Conservation (phyloP, 1,140 invertebrate genomes). For the Sitodiplosis mosellana region DNA sequence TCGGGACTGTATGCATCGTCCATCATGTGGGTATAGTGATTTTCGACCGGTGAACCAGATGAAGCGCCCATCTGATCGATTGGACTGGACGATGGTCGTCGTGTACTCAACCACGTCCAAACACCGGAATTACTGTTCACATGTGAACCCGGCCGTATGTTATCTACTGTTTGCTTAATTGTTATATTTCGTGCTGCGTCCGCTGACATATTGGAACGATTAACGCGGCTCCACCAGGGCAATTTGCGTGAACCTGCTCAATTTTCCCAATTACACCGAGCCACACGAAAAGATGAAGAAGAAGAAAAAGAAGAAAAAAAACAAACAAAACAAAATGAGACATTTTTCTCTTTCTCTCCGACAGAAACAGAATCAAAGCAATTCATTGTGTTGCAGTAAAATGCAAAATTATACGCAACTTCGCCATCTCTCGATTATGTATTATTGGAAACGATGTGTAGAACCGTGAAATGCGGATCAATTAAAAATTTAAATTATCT, state of each 20-base stretch:
- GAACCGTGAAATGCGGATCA: too few species aligned
- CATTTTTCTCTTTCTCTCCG: too few species aligned
- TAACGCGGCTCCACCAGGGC: constrained; percentile 25
- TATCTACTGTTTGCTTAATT: constrained; percentile 20
- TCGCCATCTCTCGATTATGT: too few species aligned
- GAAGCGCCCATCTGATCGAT: constrained; percentile 27
- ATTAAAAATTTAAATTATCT: too few species aligned
- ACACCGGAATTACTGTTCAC: constrained; percentile 36
- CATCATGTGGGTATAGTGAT: constrained; percentile 54
- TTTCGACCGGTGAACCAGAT: constrained; percentile 33
- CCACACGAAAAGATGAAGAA: too few species aligned
- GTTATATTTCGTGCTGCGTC: neutral
- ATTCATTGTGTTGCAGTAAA: too few species aligned
- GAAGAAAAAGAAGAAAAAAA: too few species aligned
- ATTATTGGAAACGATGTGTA: too few species aligned
- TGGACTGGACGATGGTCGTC: constrained; percentile 25
- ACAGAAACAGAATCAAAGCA: too few species aligned
- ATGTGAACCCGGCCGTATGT: constrained; percentile 24
- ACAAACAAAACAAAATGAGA: too few species aligned
- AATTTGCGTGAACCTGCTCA: constrained; percentile 20
- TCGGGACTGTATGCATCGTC: constrained; percentile 36
- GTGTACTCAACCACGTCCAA: constrained; percentile 42
- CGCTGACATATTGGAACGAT: constrained; percentile 21
- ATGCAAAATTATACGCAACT: too few species aligned
- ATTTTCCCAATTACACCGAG: neutral